phyloP scores from a whole-genome alignment of 2,113 vertebrate genomes.

The Hippocampus abdominalis region DNA sequence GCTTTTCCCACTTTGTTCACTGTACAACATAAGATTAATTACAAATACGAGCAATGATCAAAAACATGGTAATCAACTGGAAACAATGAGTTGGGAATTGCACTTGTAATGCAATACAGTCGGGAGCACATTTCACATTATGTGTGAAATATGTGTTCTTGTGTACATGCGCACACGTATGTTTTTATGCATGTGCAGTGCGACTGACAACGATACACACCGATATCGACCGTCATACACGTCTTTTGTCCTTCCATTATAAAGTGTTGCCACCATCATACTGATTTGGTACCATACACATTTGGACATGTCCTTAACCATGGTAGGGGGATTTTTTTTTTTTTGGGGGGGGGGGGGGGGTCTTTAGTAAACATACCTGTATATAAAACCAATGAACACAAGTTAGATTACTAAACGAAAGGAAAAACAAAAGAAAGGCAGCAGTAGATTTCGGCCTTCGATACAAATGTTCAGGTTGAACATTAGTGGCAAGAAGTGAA shows the following conservation, averaged over 20 bases:
- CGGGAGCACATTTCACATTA: conserved; percentile 40
- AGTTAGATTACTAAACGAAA: too few species aligned
- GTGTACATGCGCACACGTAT: background rate
- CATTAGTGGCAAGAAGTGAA: too few species aligned
- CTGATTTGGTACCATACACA: background rate
- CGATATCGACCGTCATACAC: background rate
- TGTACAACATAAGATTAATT: conserved; percentile 72
- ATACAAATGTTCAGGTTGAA: too few species aligned
- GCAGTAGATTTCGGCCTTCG: too few species aligned
- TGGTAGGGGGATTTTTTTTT: background rate
- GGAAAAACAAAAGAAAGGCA: too few species aligned
- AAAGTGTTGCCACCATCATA: background rate
- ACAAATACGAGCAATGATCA: conserved; percentile 74
- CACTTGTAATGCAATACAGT: conserved; percentile 69
- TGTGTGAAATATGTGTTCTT: background rate
- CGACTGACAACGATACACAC: background rate
- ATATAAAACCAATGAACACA: too few species aligned
- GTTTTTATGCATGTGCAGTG: background rate
- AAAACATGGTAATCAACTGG: conserved; percentile 78
- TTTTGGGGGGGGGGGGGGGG: too few species aligned
- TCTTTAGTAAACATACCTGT: too few species aligned
- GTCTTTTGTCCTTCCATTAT: background rate
- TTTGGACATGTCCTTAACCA: background rate
- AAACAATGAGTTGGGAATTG: conserved; percentile 68
- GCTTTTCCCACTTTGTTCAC: conserved; percentile 72